Evolutionary conservation across 2,797 vertebrate species (phyloP), one percentile per base, ranked within the genome.

Genomic region (Steatocranus sp.): DNA sequence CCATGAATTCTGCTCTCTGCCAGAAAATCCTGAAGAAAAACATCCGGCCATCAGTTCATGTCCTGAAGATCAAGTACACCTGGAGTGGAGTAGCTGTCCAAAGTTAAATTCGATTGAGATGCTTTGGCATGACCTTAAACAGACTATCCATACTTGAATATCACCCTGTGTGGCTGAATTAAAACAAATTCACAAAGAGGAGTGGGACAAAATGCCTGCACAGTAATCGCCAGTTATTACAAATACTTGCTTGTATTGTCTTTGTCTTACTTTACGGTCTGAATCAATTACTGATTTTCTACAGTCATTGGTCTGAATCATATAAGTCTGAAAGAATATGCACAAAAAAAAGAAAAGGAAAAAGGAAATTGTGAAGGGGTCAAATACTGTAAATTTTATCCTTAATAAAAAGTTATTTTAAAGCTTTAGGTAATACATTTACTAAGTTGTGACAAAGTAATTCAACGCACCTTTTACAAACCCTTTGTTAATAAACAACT

Each of bases 181-280:
- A 38, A 63, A 63, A 63, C 11, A 63, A 38, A 38, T 63, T 36
- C 58, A 20, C 32, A 63, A 38, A 61, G 3, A 61, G 3, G 30
- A 61, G 10, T n/a, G 18, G 56, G 1, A 18, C 56, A 61, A 61
- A 61, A 61, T 20, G 7, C 58, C 32, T 20, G n/a, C 58, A 36
- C 58, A 20, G 18, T 61, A 11, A 34, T 0, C 11, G 12, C 18
- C 7, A 0, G 11, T 36, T 61, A 20, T 61, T 36, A 61, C 32
- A 20, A 61, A 61, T 61, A 20, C 32, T 36, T 20, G 32, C 7
- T 61, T 61, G 58, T 61, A 36, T 61, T 36, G 32, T 36, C 32
- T 2, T 1, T 61, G 56, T 36, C 56, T 61, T 61, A 0, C 30
- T 61, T 61, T n/a, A 61, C 4, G 2, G 56, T 7, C 18, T 1